A percentile compares a stretch with the other conserved stretches of the same genome.
These are phyloP conservation scores for Sebastes matsubarae DNA, from an alignment of 2,797 vertebrate genomes.

Conservation along the genomic window DNA sequence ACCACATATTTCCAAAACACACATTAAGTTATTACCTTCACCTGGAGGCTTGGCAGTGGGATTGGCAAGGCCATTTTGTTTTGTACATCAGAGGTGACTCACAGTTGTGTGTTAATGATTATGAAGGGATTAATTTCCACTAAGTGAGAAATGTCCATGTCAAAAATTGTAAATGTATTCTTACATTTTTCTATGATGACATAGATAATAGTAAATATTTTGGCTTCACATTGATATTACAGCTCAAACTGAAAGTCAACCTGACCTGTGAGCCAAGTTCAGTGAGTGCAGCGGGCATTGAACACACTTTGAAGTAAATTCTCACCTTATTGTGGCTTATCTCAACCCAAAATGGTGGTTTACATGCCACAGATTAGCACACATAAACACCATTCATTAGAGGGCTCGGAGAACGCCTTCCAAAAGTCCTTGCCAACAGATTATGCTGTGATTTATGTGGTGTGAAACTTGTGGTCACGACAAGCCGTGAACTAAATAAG, in stretches of 20 bases:
- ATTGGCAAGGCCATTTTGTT: not conserved
- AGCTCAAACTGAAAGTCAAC: slow-evolving; percentile 28
- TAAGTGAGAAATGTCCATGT: not conserved
- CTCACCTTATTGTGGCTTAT: slow-evolving; percentile 71
- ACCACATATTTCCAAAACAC: slow-evolving; percentile 39
- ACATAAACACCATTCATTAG: slow-evolving; percentile 78
- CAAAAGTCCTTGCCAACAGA: slow-evolving; percentile 69
- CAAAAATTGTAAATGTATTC: slow-evolving; percentile 7
- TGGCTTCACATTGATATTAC: not conserved
- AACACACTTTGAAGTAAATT: slow-evolving; percentile 41
- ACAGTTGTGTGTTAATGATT: slow-evolving; percentile 4
- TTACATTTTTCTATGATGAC: slow-evolving; percentile 7
- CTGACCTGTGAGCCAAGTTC: slow-evolving; percentile 13
- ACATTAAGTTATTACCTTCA: slow-evolving; percentile 34
- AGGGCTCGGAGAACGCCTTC: slow-evolving; percentile 38
- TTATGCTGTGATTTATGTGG: slow-evolving; percentile 79
- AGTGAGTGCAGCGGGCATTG: slow-evolving; percentile 12
- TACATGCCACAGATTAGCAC: slow-evolving; percentile 74
- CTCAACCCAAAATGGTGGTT: slow-evolving; percentile 63
- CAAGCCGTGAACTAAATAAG: slow-evolving; percentile 69
- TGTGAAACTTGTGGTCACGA: slow-evolving; percentile 72
- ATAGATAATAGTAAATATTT: slow-evolving; percentile 27
- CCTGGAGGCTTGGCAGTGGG: slow-evolving; percentile 22
- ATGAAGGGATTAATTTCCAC: not conserved
- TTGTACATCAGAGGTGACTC: slow-evolving; percentile 8